Base-by-base conservation (phyloP, 2,797 vertebrate genomes). In the Prionace glauca region DNA sequence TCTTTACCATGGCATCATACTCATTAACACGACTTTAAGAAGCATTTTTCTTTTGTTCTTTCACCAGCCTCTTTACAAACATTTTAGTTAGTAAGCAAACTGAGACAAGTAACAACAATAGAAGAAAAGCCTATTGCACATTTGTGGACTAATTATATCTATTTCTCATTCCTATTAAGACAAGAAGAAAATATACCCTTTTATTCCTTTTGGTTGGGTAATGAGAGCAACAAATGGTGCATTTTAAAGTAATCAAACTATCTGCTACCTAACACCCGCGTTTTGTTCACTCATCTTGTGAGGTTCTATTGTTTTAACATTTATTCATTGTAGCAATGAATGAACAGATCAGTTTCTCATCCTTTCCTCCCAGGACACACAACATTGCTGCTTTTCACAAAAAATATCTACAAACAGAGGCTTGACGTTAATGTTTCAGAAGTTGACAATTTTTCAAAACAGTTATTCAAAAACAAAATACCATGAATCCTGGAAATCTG, bases 151-250 rank as follows among this genome's bases (percentile, higher is more conserved):
- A 65, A 32, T 91, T 62, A 36, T 16, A 36, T 91, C 60, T 67
- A 67, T 22, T 32, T 65, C n/a, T 65, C 81, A 91, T 65, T 91
- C 88, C 88, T 91, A 91, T 67, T 91, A 91, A 91, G 60, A 88
- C 24, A 20, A 9, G 32, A 32, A n/a, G 62, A 62, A 91, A 91
- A 74, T 94, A 69, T 36, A 94, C 24, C 50, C 29, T 72, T 71
- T 94, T 72, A 94, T 72, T 72, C 67, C 92, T 92, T 71, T 94
- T 69, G 69, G 67, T 94, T 94, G 92, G 92, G 67, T 67, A 94
- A 90, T 16, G 41, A 84, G 60, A 91, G 7, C 60, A 91, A 72
- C 93, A 72, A 74, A 94, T 94, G 69, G 26, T 22, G 62, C 88
- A 91, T 65, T 62, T 91, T 29, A 91, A 91, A 60, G 29, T 74